Evolutionary conservation across 1,140 invertebrate genomes (phyloP).

Genomic region (Zaprionus capensis): DNA sequence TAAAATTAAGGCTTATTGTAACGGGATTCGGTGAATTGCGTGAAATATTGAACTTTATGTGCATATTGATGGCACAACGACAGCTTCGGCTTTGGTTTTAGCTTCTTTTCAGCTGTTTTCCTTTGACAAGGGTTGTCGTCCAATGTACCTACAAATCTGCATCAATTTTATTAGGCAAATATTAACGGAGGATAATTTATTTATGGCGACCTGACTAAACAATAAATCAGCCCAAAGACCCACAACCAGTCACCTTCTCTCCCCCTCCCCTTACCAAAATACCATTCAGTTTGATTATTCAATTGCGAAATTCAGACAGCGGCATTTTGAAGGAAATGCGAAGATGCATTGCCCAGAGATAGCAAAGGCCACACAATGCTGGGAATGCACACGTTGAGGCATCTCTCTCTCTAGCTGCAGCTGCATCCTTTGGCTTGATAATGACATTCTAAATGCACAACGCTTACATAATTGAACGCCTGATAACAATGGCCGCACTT

Average conservation of each 20-base stretch:
- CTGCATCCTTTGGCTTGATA: constrained; percentile 51
- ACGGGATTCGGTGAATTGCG: constrained; percentile 72
- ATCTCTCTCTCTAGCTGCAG: constrained; percentile 21
- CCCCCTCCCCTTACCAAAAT: constrained; percentile 26
- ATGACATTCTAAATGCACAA: constrained; percentile 72
- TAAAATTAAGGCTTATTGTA: constrained; percentile 80
- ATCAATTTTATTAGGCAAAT: constrained; percentile 74
- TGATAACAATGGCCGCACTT: constrained; percentile 54
- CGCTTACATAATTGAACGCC: constrained; percentile 58
- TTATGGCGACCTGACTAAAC: constrained; percentile 62
- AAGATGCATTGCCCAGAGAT: constrained; percentile 68
- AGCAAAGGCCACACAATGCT: constrained; percentile 49
- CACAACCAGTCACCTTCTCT: background rate
- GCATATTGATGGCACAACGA: constrained; percentile 66
- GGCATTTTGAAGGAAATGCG: constrained; percentile 60
- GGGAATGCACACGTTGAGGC: constrained; percentile 8
- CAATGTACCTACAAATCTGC: constrained; percentile 52
- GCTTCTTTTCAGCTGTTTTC: constrained; percentile 9
- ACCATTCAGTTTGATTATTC: constrained; percentile 72
- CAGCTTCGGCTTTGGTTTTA: constrained; percentile 17
- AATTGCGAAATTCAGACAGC: constrained; percentile 75
- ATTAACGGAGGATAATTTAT: constrained; percentile 69
- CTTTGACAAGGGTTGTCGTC: constrained; percentile 53
- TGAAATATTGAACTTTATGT: constrained; percentile 81
- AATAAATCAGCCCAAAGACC: constrained; percentile 57